Conservation (phyloP, 37 sponge, comb jelly and placozoan genomes). For the Aplysina aerophoba region DNA sequence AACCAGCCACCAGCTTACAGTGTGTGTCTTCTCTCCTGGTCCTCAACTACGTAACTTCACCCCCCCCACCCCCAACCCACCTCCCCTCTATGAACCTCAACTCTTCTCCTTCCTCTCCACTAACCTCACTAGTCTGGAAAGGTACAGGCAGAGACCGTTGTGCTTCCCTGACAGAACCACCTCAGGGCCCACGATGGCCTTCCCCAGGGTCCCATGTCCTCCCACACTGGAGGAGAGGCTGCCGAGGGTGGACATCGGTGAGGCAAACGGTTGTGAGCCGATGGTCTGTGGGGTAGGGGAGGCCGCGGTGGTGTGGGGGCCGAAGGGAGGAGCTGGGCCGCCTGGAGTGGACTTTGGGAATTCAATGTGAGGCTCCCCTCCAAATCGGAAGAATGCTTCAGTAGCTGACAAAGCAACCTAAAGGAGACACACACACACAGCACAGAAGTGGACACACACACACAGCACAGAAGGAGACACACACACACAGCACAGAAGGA, state of each 20-base stretch:
- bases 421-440: background rate
- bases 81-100: too few relatives aligned
- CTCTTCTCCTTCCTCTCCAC: background rate
- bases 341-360: conserved; percentile 53
- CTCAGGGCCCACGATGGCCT: conserved; percentile 87
- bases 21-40: too few relatives aligned
- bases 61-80: too few relatives aligned
- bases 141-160: conserved; percentile 82
- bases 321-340: conserved; percentile 5
- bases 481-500: background rate
- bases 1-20: background rate
- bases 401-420: conserved; percentile 74
- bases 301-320: conserved; percentile 10
- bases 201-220: conserved; percentile 68
- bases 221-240: conserved; percentile 19
- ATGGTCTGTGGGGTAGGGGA: background rate
- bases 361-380: conserved; percentile 90
- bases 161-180: conserved; percentile 84
- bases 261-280: background rate
- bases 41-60: too few relatives aligned
- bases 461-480: background rate
- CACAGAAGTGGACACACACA: background rate
- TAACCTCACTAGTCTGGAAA: conserved; percentile 76
- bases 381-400: conserved; percentile 88
- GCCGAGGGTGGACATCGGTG: background rate